Conservation (phyloP, 2,113 vertebrate species). For the Charina bottae region DNA sequence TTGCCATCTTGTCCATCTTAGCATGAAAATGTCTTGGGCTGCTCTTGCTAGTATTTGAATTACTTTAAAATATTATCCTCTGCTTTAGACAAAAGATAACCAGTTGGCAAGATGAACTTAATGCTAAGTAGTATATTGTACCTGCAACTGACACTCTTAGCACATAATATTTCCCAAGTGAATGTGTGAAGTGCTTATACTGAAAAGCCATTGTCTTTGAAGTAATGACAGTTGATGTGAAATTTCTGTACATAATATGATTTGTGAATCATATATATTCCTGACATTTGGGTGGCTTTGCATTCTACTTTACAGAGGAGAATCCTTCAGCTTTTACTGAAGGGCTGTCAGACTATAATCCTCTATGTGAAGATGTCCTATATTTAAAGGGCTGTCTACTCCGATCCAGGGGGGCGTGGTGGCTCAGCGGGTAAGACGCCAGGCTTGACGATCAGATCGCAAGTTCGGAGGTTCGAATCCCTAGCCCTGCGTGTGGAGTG, state of each 20-base stretch:
- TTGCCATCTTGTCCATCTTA: not conserved
- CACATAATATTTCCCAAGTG: not conserved
- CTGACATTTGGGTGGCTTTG: not conserved
- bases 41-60: not conserved
- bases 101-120: not conserved
- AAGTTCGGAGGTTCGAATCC: no score
- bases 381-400: not conserved
- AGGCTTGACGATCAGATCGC: no score
- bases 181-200: not conserved
- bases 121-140: not conserved
- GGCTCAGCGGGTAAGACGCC: no score
- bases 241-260: not conserved
- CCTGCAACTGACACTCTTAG: not conserved
- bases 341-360: not conserved
- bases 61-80: not conserved
- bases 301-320: not conserved
- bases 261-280: not conserved
- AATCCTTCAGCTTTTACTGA: not conserved
- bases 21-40: not conserved
- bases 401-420: no score
- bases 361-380: not conserved
- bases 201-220: not conserved
- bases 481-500: no score
- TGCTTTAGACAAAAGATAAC: not conserved
- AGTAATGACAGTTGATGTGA: not conserved